Evolutionary conservation across 2,113 vertebrate genomes (phyloP).

Genomic region (Poeciliopsis retropinna): DNA sequence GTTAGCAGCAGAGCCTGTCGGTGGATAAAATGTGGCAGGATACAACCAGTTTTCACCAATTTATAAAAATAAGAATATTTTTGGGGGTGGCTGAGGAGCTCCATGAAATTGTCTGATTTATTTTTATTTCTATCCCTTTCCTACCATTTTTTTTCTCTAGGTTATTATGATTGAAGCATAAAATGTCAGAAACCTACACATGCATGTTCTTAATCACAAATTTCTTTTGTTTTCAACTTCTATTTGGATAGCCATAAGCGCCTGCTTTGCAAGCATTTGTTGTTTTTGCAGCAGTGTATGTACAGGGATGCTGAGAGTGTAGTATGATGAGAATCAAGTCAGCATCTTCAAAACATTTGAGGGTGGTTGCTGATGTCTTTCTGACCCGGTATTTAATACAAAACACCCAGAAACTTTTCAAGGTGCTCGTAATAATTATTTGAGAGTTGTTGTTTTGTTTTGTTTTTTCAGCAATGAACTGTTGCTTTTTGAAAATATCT

Average conservation of each 20-base stretch:
- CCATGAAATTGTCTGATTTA: neutral
- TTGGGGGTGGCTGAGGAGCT: neutral
- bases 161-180: neutral
- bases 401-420: too few relatives aligned
- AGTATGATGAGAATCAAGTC: too few relatives aligned
- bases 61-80: neutral
- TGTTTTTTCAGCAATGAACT: too few relatives aligned
- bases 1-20: neutral
- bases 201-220: neutral
- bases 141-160: neutral
- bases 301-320: neutral
- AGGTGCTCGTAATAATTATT: too few relatives aligned
- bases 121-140: neutral
- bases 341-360: neutral
- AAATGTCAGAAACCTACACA: neutral
- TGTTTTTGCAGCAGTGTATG: neutral
- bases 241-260: neutral
- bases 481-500: too few relatives aligned
- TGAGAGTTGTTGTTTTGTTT: too few relatives aligned
- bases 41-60: neutral
- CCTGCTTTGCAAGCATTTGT: neutral
- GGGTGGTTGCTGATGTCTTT: neutral
- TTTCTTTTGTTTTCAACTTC: neutral
- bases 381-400: neutral
- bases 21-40: neutral